A percentile compares a stretch with the other conserved stretches of the same genome.
These are phyloP conservation scores for Sebastes schlegelii DNA, from an alignment of 2,113 vertebrate genomes.

Conservation along the genomic window DNA sequence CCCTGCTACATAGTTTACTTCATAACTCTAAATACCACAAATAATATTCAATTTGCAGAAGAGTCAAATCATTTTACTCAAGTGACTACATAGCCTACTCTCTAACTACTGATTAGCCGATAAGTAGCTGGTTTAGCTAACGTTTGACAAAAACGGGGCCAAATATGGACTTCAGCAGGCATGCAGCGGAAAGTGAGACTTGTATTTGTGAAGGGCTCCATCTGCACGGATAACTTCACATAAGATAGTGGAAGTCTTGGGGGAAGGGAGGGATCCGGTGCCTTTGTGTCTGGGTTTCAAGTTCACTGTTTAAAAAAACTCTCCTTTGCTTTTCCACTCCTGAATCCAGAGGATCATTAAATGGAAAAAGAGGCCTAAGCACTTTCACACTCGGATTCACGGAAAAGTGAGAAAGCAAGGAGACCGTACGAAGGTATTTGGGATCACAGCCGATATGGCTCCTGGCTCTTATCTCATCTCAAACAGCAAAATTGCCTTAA, in stretches of 20 bases:
- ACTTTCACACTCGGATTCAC: conserved; percentile 57
- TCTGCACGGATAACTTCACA: conserved; percentile 10
- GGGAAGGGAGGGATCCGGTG: conserved; percentile 58
- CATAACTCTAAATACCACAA: background rate
- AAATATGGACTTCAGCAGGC: background rate
- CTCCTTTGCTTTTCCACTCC: conserved; percentile 73
- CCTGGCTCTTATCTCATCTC: conserved; percentile 28
- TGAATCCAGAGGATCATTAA: conserved; percentile 68
- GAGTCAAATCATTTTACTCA: background rate
- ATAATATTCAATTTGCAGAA: background rate
- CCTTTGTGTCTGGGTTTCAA: conserved; percentile 76
- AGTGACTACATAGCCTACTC: background rate
- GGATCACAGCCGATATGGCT: background rate
- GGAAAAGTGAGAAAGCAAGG: conserved; percentile 38
- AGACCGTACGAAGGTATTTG: conserved; percentile 13
- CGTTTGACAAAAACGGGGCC: background rate
- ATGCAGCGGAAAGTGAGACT: background rate
- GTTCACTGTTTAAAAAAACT: conserved; percentile 54
- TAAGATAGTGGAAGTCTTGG: conserved; percentile 48
- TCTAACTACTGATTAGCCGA: background rate
- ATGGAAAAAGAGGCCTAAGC: conserved; percentile 59
- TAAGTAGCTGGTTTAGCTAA: conserved; percentile 8
- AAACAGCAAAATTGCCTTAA: background rate
- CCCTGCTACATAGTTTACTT: background rate
- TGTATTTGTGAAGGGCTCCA: background rate